These are phyloP conservation scores for Parazoanthus atlanticus DNA, from an alignment of 92 coral and sea anemone genomes.

Conservation along the genomic window DNA sequence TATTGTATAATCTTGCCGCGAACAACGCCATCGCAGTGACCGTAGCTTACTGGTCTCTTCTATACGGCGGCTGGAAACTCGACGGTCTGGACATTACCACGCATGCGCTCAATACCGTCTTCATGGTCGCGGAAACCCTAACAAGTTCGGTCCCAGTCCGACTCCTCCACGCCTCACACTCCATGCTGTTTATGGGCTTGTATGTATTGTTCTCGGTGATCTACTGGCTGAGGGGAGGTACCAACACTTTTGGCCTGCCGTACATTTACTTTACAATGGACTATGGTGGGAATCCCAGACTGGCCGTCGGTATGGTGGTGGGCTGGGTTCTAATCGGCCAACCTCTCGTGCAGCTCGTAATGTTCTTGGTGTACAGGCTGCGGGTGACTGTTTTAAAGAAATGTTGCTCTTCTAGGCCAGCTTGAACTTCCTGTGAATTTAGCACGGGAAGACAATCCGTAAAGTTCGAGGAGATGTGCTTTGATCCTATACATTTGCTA, in stretches of 20 bases:
- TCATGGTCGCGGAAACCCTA: conserved; percentile 66
- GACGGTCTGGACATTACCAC: conserved; percentile 71
- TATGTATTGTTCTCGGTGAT: conserved; percentile 74
- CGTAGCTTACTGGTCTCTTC: conserved; percentile 70
- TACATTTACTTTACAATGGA: conserved; percentile 55
- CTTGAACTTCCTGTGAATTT: background rate
- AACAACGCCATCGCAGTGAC: conserved; percentile 66
- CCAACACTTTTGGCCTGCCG: conserved; percentile 59
- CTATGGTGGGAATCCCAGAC: conserved; percentile 26
- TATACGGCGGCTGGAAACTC: conserved; percentile 46
- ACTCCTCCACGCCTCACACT: conserved; percentile 71
- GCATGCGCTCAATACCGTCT: conserved; percentile 68
- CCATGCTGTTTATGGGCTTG: conserved; percentile 48
- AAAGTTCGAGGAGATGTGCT: too few species aligned
- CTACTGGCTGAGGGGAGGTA: conserved; percentile 84
- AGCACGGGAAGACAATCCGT: too few species aligned
- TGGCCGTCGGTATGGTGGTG: conserved; percentile 7
- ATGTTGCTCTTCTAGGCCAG: background rate
- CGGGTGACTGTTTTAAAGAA: background rate
- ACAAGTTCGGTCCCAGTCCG: conserved; percentile 72
- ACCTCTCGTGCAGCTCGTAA: conserved; percentile 18
- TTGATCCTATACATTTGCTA: too few species aligned
- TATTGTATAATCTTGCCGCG: conserved; percentile 67
- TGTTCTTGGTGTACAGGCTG: conserved; percentile 7
- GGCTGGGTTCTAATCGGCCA: conserved; percentile 29